Base-by-base conservation (phyloP, 2,888 invertebrate genomes). In the Dryococelus australis region DNA sequence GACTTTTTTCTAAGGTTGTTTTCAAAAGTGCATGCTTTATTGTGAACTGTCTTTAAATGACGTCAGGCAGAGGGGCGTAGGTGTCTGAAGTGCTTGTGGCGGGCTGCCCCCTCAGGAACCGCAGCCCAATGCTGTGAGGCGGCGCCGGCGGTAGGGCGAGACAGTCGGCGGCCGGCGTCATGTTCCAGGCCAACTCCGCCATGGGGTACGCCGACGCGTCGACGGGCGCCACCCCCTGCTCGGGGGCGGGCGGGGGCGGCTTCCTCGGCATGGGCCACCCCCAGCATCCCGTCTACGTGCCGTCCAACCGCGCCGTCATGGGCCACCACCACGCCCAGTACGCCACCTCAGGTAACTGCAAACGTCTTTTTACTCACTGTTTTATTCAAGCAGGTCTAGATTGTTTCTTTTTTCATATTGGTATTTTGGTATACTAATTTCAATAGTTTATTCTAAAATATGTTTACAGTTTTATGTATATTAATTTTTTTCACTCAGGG, bases 211-310 rank as follows among this genome's bases (percentile, higher is more conserved):
- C 86, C 86, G 87, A 85, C 78, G 81, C 86, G 47, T 81, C 86
- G 26, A 35, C 85, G 86, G 87, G 51, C 28, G 81, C 86, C 35
- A 81, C 86, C 20, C 87, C 86, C 78, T 43, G 85, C 83, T 27
- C 79, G 53, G 84, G 85, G 81, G 85, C 86, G n/a, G 65, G 65
- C n/a, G 78, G 86, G 35, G 86, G 87, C 43, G 87, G 65, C 53
- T 87, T 43, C 85, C 87, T 87, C 26, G 87, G 86, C 26, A 84
- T 81, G 84, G 85, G 85, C n/a, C 47, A 79, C 43, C 87, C 84
- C 20, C 84, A 84, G 12, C 87, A 87, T 35, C 96, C 96, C 8
- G 96, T 96, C 84, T 96, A 96, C 92, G 96, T 96, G 88, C 95
- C 95, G 79, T 94, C 95, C 53, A 95, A 94, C 89, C 92, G 93